These are phyloP conservation scores for Pogonocherus hispidulus DNA, from an alignment of 2,888 invertebrate species.

Conservation along the genomic window DNA sequence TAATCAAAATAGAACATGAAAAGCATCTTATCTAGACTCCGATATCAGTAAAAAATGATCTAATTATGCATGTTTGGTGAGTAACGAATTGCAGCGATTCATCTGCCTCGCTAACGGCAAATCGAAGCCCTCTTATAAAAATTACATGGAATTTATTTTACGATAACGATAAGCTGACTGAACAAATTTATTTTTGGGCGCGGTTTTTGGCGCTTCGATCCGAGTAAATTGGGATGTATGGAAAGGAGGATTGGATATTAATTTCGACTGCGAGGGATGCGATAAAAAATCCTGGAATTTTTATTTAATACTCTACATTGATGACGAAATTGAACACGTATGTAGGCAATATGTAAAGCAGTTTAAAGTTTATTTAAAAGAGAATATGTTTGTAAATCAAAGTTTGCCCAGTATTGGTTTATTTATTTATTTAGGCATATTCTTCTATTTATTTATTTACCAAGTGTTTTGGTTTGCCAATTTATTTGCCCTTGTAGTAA, in stretches of 20 bases:
- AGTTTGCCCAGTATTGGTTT: no score
- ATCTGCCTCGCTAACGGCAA: constrained; percentile 51
- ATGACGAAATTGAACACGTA: no score
- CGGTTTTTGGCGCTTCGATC: constrained; percentile 3
- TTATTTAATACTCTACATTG: background rate
- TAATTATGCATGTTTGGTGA: constrained; percentile 51
- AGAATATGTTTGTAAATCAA: no score
- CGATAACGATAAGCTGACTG: constrained; percentile 43
- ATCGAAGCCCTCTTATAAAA: constrained; percentile 55
- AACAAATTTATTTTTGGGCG: constrained; percentile 26
- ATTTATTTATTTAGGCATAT: no score
- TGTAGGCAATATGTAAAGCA: no score
- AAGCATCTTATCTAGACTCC: constrained; percentile 49
- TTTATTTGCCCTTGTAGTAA: no score
- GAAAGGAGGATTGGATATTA: constrained; percentile 7
- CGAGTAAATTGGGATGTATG: constrained; percentile 3
- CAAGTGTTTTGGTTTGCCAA: no score
- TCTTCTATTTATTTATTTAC: no score
- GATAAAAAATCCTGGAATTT: background rate
- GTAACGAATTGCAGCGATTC: constrained; percentile 51
- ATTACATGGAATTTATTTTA: constrained; percentile 56
- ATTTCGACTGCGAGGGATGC: background rate
- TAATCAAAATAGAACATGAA: constrained; percentile 50
- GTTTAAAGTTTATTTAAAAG: no score
- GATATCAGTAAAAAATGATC: constrained; percentile 52